Evolutionary conservation across 1,140 invertebrate genomes (phyloP).

Genomic region (Drosophila ambigua): DNA sequence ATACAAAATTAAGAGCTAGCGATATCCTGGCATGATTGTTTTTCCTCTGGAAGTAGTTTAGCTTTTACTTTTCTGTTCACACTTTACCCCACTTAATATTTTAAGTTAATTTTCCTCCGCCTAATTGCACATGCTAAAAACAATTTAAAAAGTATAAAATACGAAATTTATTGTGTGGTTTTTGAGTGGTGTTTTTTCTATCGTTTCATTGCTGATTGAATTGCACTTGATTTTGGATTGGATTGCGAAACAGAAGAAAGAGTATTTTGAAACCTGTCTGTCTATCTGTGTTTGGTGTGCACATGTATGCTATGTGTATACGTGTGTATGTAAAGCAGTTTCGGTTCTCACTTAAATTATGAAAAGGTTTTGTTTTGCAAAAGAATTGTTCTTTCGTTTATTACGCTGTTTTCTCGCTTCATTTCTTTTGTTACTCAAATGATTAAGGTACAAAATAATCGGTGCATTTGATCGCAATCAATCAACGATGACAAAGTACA

Average conservation of each 20-base stretch:
- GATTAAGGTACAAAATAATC: conserved; percentile 28
- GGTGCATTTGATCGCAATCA: too few species aligned
- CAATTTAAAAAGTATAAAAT: conserved; percentile 47
- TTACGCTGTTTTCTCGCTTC: not conserved
- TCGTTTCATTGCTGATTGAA: conserved; percentile 31
- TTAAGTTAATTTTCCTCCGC: conserved; percentile 26
- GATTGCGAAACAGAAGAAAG: conserved; percentile 38
- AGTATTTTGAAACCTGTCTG: conserved; percentile 67
- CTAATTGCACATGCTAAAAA: conserved; percentile 73
- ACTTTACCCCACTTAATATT: conserved; percentile 3
- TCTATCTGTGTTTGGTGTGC: conserved; percentile 14
- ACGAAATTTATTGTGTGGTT: conserved; percentile 21
- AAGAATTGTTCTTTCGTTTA: conserved; percentile 21
- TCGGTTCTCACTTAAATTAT: conserved; percentile 20
- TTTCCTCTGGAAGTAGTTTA: too few species aligned
- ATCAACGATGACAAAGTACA: too few species aligned
- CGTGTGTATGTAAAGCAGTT: conserved; percentile 8
- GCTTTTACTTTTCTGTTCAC: conserved; percentile 3
- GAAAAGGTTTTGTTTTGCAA: conserved; percentile 2
- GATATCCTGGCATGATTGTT: too few species aligned
- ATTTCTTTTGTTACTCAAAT: conserved; percentile 24
- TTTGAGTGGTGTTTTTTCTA: conserved; percentile 31
- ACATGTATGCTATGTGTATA: not conserved
- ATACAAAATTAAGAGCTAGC: too few species aligned
- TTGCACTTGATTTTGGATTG: conserved; percentile 45